phyloP scores from a whole-genome alignment of 2,888 invertebrate genomes.

The Rhingia rostrata region DNA sequence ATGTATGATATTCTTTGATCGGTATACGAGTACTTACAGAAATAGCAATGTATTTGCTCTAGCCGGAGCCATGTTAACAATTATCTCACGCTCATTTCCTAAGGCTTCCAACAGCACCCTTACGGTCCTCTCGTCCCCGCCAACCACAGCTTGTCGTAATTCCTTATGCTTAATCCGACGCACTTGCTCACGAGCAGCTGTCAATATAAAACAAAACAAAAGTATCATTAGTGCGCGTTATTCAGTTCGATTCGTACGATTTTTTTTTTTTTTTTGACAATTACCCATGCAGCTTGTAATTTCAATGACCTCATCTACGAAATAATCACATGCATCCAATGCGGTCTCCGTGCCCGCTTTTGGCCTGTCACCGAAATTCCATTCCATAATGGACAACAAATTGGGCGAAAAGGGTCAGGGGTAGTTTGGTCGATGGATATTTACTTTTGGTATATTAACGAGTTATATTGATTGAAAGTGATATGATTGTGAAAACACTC shows the following conservation, averaged over 20 bases:
- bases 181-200: constrained; percentile 87
- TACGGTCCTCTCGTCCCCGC: constrained; percentile 88
- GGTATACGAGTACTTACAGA: constrained; percentile 85
- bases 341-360: constrained; percentile 85
- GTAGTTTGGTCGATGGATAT: constrained; percentile 30
- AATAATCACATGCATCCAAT: constrained; percentile 88
- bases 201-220: constrained; percentile 26
- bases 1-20: background rate
- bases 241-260: constrained; percentile 2
- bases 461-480: background rate
- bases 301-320: constrained; percentile 87
- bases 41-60: constrained; percentile 94
- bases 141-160: constrained; percentile 89
- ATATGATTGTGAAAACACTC: constrained; percentile 11
- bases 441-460: constrained; percentile 12
- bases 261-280: constrained; percentile 3
- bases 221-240: constrained; percentile 9
- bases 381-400: constrained; percentile 78
- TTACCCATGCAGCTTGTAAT: constrained; percentile 84
- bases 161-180: constrained; percentile 89
- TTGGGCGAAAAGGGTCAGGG: constrained; percentile 11
- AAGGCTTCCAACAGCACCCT: constrained; percentile 87
- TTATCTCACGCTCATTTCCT: constrained; percentile 87
- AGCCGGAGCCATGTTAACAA: constrained; percentile 93
- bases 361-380: constrained; percentile 82